Evolutionary conservation across 2,888 invertebrate genomes (phyloP).

Genomic region (Pinctada fucata): DNA sequence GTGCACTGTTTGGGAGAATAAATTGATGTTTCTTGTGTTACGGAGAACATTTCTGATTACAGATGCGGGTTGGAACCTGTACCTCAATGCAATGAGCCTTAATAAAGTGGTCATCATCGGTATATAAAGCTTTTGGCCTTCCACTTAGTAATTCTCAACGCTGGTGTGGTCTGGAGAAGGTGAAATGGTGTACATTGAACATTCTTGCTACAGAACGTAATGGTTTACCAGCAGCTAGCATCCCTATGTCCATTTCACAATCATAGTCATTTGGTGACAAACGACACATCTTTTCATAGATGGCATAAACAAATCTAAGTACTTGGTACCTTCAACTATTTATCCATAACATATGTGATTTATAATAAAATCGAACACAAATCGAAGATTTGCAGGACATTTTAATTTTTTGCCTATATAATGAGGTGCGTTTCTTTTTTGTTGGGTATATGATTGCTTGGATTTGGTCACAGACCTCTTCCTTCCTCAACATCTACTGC

Average conservation of each 20-base stretch:
- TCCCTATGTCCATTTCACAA: neutral
- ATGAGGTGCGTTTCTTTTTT: no score
- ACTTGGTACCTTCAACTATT: neutral
- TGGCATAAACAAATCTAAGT: neutral
- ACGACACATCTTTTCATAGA: neutral
- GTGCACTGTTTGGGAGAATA: conserved; percentile 23
- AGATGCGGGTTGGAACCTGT: neutral
- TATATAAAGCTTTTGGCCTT: neutral
- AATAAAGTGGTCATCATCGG: neutral
- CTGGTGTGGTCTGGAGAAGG: neutral
- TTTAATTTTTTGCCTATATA: no score
- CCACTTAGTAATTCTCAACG: neutral
- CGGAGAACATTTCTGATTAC: neutral
- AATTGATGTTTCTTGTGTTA: neutral
- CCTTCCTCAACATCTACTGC: neutral
- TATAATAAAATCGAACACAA: no score
- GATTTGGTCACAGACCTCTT: no score
- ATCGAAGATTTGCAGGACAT: no score
- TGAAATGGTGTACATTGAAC: neutral
- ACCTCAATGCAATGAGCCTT: neutral
- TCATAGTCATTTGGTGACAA: neutral
- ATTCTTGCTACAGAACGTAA: neutral
- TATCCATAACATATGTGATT: no score
- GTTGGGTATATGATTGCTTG: no score
- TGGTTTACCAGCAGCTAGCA: neutral